Evolutionary conservation across 2,888 invertebrate species (phyloP).

Genomic region (Drosophila suboccidentalis): DNA sequence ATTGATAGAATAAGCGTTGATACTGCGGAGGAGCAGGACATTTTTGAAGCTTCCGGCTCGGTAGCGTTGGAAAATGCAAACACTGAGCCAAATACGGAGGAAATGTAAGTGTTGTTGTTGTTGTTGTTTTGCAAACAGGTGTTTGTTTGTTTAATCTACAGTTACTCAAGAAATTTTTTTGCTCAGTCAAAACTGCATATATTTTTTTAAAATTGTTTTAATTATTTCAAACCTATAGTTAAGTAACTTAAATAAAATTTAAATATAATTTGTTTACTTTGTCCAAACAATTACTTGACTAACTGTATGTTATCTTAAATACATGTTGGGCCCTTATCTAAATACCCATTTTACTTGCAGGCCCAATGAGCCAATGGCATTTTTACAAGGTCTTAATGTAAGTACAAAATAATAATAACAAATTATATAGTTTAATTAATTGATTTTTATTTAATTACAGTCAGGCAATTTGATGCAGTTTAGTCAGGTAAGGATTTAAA

Average conservation of each 20-base stretch:
- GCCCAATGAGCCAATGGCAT: constrained; percentile 72
- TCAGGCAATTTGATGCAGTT: constrained; percentile 83
- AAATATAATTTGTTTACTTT: neutral
- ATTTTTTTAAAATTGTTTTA: too few species aligned
- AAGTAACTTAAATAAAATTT: too few species aligned
- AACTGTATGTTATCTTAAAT: constrained; percentile 4
- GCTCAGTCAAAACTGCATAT: neutral
- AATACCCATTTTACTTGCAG: constrained; percentile 21
- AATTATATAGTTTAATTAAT: neutral
- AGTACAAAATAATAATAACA: constrained; percentile 37
- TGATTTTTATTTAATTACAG: constrained; percentile 52
- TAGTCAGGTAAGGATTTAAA: constrained; percentile 76
- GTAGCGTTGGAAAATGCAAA: constrained; percentile 21
- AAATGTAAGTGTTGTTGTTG: constrained; percentile 22
- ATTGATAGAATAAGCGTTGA: constrained; percentile 22
- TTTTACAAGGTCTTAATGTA: constrained; percentile 80
- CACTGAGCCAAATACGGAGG: constrained; percentile 25
- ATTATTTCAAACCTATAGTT: too few species aligned
- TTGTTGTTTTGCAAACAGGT: constrained; percentile 24
- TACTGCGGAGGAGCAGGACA: constrained; percentile 21
- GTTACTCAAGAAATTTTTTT: neutral
- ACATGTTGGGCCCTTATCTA: neutral
- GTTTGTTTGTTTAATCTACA: neutral
- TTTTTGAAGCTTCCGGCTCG: constrained; percentile 12
- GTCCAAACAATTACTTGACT: neutral